Evolutionary conservation across 2,797 vertebrate genomes (phyloP).

Genomic region (Malurus leucopterus): DNA sequence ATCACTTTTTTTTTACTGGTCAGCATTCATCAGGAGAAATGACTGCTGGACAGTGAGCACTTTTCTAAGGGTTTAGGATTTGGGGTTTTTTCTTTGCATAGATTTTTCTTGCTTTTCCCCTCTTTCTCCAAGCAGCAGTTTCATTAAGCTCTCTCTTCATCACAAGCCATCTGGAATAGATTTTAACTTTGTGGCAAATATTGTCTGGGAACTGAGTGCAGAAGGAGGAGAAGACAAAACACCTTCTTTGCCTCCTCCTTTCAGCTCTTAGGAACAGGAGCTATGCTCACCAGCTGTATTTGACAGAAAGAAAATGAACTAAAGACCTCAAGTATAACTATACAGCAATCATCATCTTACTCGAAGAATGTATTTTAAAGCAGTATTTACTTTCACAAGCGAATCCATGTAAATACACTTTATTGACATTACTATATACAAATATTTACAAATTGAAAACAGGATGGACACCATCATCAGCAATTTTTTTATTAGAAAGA

Average conservation of each 20-base stretch:
- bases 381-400: neutral
- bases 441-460: neutral
- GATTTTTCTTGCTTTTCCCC: neutral
- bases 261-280: neutral
- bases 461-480: neutral
- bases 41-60: neutral
- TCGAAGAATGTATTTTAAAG: neutral
- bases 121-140: neutral
- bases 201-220: neutral
- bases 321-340: neutral
- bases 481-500: neutral
- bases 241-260: neutral
- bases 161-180: conserved; percentile 44
- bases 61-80: neutral
- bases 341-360: neutral
- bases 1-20: neutral
- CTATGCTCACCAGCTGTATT: neutral
- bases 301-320: neutral
- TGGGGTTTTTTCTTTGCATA: neutral
- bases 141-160: neutral
- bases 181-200: conserved; percentile 29
- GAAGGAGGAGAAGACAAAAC: conserved; percentile 1
- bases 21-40: neutral
- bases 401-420: neutral
- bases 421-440: neutral